Percentiles rank a stretch among this genome's conserved stretches.
Evolutionary conservation across 1,140 invertebrate species (phyloP).

Genomic region (Pseudachorutes palmiensis): DNA sequence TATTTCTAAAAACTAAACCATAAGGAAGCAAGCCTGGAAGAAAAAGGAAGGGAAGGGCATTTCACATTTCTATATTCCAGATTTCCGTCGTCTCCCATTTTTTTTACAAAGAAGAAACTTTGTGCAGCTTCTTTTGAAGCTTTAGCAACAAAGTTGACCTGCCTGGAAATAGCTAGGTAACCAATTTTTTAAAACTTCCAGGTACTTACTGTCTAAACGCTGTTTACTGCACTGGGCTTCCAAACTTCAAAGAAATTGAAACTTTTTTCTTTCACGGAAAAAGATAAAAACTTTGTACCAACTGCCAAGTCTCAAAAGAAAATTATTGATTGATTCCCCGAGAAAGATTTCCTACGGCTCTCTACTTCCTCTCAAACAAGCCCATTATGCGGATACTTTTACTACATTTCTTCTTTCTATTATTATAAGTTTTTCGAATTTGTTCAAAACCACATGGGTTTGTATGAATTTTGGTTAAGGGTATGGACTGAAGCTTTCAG

Average conservation of each 20-base stretch:
- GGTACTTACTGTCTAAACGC: constrained; percentile 1
- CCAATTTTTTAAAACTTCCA: constrained; percentile 1
- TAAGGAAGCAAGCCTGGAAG: neutral
- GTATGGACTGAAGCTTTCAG: no score
- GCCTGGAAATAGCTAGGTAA: neutral
- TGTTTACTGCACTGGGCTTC: neutral
- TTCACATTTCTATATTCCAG: neutral
- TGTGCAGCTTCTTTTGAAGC: neutral
- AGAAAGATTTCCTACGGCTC: no score
- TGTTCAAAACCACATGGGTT: no score
- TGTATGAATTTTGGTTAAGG: no score
- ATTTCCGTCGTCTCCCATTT: neutral
- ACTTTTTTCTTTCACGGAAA: neutral
- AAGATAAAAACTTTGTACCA: neutral
- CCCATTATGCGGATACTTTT: no score
- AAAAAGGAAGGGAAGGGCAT: neutral
- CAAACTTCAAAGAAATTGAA: neutral
- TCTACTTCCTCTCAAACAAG: no score
- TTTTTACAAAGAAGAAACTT: neutral
- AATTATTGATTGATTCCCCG: neutral
- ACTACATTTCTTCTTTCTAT: no score
- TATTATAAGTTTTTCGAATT: no score
- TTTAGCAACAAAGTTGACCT: neutral
- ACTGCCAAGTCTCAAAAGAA: neutral
- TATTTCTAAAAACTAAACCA: constrained; percentile 1